A percentile compares a stretch with the other conserved stretches of the same genome.
Evolutionary conservation across 2,888 invertebrate genomes (phyloP).

Genomic region (Oligia fasciuncula): DNA sequence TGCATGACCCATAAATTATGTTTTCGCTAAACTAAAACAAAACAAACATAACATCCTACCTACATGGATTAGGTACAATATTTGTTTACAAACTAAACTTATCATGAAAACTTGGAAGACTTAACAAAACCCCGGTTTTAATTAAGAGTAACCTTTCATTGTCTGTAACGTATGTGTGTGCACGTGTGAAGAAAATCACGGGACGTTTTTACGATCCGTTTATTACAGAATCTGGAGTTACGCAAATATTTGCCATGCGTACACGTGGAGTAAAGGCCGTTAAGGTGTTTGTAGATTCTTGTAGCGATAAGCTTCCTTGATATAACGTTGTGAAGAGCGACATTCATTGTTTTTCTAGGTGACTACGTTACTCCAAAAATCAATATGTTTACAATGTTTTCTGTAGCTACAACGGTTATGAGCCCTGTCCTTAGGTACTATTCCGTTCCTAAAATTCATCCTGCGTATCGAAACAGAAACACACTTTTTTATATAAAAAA

Average conservation of each 20-base stretch:
- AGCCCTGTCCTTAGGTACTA: background rate
- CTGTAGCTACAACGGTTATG: background rate
- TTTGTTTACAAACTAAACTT: conserved; percentile 6
- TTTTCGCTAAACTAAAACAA: background rate
- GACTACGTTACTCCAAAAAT: background rate
- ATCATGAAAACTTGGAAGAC: background rate
- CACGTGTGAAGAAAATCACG: conserved; percentile 38
- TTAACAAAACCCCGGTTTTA: conserved; percentile 20
- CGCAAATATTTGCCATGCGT: conserved; percentile 44
- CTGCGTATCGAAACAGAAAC: too few relatives aligned
- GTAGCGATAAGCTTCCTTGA: background rate
- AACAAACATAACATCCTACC: background rate
- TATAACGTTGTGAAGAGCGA: background rate
- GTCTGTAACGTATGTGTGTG: conserved; percentile 10
- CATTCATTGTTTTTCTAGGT: background rate
- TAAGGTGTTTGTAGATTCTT: background rate
- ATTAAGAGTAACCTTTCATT: conserved; percentile 39
- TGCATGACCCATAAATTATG: background rate
- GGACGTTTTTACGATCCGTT: conserved; percentile 45
- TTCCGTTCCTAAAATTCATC: background rate
- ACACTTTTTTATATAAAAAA: background rate
- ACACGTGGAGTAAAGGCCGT: background rate
- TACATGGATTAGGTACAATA: background rate
- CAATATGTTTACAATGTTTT: background rate
- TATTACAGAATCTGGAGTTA: conserved; percentile 20